Evolutionary conservation across 2,797 vertebrate genomes (phyloP), one percentile per base, ranked within the genome.

Genomic region (Sebastes variabilis): DNA sequence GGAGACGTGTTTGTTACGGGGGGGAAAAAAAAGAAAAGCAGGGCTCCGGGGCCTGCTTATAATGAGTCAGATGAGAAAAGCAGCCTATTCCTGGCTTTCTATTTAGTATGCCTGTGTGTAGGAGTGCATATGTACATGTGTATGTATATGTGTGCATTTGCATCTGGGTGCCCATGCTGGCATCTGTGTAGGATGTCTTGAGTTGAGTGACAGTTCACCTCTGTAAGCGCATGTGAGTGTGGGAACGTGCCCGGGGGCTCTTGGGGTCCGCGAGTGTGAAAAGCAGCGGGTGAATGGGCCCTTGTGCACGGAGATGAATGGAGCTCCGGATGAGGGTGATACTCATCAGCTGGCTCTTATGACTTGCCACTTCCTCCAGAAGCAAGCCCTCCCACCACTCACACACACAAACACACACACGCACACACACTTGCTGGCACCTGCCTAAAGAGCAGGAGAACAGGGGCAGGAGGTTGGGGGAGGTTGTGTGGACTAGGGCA

Each of bases 291-390:
- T 95, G 93, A 95, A 95, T 94, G 91, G 90, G 71, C 84, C 93
- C 92, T 95, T 96, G 96, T 96, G 92, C 92, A 80, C 13, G 14
- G 78, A 73, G 86, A 91, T 95, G 94, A 96, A 95, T 95, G 89
- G 88, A 85, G 84, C 88, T 94, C 95, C 95, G 92, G 95, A 94
- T 92, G 91, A 89, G 88, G 86, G 89, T 81, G 92, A 92, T 88
- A 81, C 90, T 90, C 91, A 94, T 94, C 92, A 94, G 93, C 91
- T 94, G 93, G 90, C 88, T 87, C 85, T 79, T 74, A 89, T 91
- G 87, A 92, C 86, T 84, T 34, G 82, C 84, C 80, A 84, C 92
- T 93, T 93, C 90, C 92, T 91, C 75, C 80, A 80, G 83, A 66
- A 75, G 79, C 86, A 70, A 85, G 72, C 42, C 80, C 66, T 76